These are phyloP conservation scores for Tenualosa thibaudeaui DNA, from an alignment of 2,797 vertebrate species.

Conservation along the genomic window DNA sequence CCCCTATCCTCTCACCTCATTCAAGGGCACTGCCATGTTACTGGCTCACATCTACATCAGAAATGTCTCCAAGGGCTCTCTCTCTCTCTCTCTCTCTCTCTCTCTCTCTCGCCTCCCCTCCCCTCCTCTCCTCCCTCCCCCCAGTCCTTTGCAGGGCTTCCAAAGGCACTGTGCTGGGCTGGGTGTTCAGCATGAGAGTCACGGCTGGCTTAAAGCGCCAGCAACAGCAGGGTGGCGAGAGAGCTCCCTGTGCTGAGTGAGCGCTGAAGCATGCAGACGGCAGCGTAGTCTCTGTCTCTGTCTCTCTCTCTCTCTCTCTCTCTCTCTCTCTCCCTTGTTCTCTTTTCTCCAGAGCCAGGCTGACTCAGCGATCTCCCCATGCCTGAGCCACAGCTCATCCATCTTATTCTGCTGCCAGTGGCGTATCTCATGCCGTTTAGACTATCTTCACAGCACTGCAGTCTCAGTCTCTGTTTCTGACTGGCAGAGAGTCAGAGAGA, in stretches of 20 bases:
- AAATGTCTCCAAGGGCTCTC: neutral
- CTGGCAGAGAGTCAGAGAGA: slow-evolving; percentile 31
- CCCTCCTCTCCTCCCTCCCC: slow-evolving; percentile 33
- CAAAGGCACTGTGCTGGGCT: neutral
- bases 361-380: slow-evolving; percentile 27
- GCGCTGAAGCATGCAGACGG: neutral
- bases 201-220: slow-evolving; percentile 18
- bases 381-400: slow-evolving; percentile 66
- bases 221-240: neutral
- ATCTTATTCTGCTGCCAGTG: slow-evolving; percentile 46
- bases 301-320: slow-evolving; percentile 9
- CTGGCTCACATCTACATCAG: neutral
- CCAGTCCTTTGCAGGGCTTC: neutral
- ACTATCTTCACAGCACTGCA: neutral
- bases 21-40: slow-evolving; percentile 21
- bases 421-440: neutral
- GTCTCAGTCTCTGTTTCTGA: slow-evolving; percentile 24
- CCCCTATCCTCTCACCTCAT: neutral
- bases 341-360: slow-evolving; percentile 13
- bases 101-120: slow-evolving; percentile 14
- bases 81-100: slow-evolving; percentile 23
- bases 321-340: neutral
- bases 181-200: slow-evolving; percentile 13
- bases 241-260: slow-evolving; percentile 14
- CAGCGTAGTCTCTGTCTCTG: slow-evolving; percentile 7